Conservation (phyloP, 1,140 invertebrate species). For the Drosophila ogumai region DNA sequence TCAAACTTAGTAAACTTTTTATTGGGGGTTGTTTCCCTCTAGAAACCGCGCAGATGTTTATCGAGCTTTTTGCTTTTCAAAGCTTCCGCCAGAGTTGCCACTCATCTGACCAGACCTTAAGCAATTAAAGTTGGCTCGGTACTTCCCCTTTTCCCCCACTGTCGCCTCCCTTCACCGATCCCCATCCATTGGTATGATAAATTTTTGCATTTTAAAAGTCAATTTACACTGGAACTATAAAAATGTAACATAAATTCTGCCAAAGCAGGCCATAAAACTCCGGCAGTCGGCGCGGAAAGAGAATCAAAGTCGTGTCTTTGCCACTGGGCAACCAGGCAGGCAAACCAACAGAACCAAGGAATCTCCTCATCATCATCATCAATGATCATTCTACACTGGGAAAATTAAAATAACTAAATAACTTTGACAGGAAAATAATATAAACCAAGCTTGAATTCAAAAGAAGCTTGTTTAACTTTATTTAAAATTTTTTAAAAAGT, state of each 20-base stretch:
- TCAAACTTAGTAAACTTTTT: not conserved
- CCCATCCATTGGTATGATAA: slow-evolving; percentile 68
- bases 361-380: slow-evolving; percentile 11
- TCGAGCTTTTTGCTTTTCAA: slow-evolving; percentile 35
- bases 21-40: slow-evolving; percentile 54
- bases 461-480: not conserved
- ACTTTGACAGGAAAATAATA: no score
- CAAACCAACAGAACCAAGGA: slow-evolving; percentile 13
- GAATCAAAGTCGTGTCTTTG: slow-evolving; percentile 69
- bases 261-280: slow-evolving; percentile 80
- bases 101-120: slow-evolving; percentile 26
- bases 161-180: slow-evolving; percentile 1
- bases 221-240: slow-evolving; percentile 83
- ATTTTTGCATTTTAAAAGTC: slow-evolving; percentile 83
- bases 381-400: not conserved
- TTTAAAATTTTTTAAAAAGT: not conserved
- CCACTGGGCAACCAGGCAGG: slow-evolving; percentile 51
- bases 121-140: slow-evolving; percentile 61
- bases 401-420: not conserved
- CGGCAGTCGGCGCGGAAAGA: slow-evolving; percentile 32
- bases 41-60: slow-evolving; percentile 53
- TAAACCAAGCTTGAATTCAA: no score
- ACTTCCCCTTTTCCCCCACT: not conserved
- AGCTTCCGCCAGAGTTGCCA: slow-evolving; percentile 70
- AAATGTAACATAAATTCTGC: slow-evolving; percentile 82